These are phyloP conservation scores for Acropternis orthonyx DNA, from an alignment of 2,797 vertebrate species.

Conservation along the genomic window DNA sequence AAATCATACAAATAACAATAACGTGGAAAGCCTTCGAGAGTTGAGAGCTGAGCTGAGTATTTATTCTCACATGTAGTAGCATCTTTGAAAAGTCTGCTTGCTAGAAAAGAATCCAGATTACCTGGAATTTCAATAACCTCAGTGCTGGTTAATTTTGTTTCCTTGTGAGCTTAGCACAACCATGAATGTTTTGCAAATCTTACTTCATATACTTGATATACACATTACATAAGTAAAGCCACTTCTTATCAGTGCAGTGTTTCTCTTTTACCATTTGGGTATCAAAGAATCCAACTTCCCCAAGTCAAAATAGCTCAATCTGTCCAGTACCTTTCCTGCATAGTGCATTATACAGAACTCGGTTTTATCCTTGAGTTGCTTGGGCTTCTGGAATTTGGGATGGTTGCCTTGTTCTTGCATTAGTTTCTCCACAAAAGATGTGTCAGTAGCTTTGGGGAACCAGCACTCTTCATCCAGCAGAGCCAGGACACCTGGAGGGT, in stretches of 20 bases:
- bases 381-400: conserved; percentile 91
- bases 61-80: background rate
- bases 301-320: background rate
- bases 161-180: background rate
- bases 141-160: background rate
- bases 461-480: conserved; percentile 97
- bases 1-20: background rate
- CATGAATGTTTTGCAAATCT: background rate
- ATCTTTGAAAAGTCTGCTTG: background rate
- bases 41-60: background rate
- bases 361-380: conserved; percentile 95
- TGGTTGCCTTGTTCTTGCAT: conserved; percentile 88
- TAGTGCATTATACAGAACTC: conserved; percentile 94
- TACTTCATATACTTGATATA: background rate
- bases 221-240: background rate
- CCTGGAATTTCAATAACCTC: background rate
- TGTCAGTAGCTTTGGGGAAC: conserved; percentile 97
- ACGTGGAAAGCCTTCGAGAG: background rate
- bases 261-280: background rate
- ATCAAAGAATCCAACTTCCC: background rate
- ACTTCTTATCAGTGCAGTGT: background rate
- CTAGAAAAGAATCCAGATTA: background rate
- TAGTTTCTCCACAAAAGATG: conserved; percentile 96
- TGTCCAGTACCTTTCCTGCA: conserved; percentile 85
- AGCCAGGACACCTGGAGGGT: conserved; percentile 93